These are phyloP conservation scores for Gobius niger DNA, from an alignment of 2,113 vertebrate genomes.

Conservation along the genomic window DNA sequence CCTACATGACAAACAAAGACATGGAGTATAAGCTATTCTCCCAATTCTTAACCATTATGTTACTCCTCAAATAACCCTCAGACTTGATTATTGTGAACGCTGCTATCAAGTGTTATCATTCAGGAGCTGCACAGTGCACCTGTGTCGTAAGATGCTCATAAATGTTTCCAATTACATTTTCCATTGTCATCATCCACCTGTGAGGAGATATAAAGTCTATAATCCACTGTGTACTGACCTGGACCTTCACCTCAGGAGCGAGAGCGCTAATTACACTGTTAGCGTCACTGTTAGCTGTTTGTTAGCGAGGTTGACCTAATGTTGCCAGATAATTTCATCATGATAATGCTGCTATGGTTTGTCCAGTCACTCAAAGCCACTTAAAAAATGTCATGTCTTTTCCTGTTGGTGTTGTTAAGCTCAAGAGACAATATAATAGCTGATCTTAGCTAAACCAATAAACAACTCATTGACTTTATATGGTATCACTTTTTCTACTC, in stretches of 20 bases:
- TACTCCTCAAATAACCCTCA: neutral
- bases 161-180: neutral
- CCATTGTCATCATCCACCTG: neutral
- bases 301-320: neutral
- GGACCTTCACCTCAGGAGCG: conserved; percentile 15
- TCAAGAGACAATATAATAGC: no score
- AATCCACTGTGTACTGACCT: neutral
- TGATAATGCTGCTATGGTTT: no score
- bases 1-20: no score
- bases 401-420: no score
- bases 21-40: no score
- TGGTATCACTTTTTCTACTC: no score
- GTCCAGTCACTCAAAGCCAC: no score
- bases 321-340: no score
- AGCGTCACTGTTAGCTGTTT: neutral
- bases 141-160: conserved; percentile 3
- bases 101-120: neutral
- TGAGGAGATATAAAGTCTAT: neutral
- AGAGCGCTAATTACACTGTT: conserved; percentile 16
- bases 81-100: neutral
- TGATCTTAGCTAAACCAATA: no score
- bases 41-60: no score
- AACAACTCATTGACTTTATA: no score
- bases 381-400: no score
- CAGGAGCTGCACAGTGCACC: neutral